Base-by-base conservation (phyloP, 2,113 vertebrate genomes). In the Salvelinus alpinus region DNA sequence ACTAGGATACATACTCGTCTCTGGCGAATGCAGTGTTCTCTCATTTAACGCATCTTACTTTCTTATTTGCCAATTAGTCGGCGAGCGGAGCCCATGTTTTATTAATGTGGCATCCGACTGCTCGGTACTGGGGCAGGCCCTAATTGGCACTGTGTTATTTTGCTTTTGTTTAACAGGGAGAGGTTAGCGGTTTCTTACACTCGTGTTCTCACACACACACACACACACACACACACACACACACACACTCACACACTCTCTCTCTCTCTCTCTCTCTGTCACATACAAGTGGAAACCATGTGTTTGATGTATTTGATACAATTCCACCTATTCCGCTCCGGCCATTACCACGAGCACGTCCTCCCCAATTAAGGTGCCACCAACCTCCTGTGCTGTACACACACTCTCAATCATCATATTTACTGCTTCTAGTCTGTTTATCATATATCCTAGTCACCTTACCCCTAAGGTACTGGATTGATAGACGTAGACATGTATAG, bases 31-130 rank as follows among this genome's bases (percentile, higher is more conserved):
- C 87, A 77, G 83, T 64, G 60, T 88, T 82, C 90, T 93, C 91
- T 92, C 88, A 88, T 93, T 94, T 90, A 86, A 95, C 92, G 86
- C 83, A 87, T 93, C 94, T 93, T 94, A 92, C 95, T 96, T 95
- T 96, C 95, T 99, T 97, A 98, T 96, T 95, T 96, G 96, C 95
- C 96, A 97, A 96, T 98, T 98, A 98, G 94, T 91, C 90, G 90
- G 91, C 90, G 88, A 91, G 93, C 88, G 64, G 92, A 85, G 86
- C 89, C 85, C 90, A 97, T 96, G 97, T 94, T 96, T 97, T 97
- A 98, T 97, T 94, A 95, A 97, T 96, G 92, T 83, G 62, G 87
- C 91, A 92, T 88, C 84, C 90, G 94, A 88, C 88, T 47, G 80
- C 62, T 77, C 77, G 69, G 76, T 86, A 82, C 78, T 78, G 83